phyloP scores from a whole-genome alignment of 30 jellyfish, hydroid and myxozoan species.

The Clytia hemisphaerica region DNA sequence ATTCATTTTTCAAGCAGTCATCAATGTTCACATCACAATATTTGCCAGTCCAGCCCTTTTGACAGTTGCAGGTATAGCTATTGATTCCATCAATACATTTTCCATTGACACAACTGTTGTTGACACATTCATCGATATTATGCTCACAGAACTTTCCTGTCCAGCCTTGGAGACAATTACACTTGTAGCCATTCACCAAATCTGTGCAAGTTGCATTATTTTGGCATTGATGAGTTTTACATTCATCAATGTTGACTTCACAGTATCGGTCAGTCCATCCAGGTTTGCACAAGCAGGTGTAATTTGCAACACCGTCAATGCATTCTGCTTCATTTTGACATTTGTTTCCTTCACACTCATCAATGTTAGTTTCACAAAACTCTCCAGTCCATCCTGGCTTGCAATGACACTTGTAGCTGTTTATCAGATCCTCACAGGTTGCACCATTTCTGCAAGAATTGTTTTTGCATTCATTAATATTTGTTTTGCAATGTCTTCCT shows the following conservation, averaged over 20 bases:
- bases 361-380: slow-evolving; percentile 51
- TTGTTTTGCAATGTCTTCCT: slow-evolving; percentile 39
- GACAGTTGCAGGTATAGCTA: slow-evolving; percentile 49
- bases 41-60: slow-evolving; percentile 41
- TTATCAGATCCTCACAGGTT: slow-evolving; percentile 44
- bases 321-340: slow-evolving; percentile 54
- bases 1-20: slow-evolving; percentile 32
- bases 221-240: slow-evolving; percentile 33
- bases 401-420: slow-evolving; percentile 51
- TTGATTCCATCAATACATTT: slow-evolving; percentile 71
- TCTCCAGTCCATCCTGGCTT: slow-evolving; percentile 78
- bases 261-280: slow-evolving; percentile 51
- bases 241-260: slow-evolving; percentile 30
- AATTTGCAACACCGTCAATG: slow-evolving; percentile 31
- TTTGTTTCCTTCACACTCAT: slow-evolving; percentile 30
- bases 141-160: slow-evolving; percentile 59
- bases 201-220: slow-evolving; percentile 38
- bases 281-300: slow-evolving; percentile 46
- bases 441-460: slow-evolving; percentile 56
- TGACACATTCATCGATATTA: slow-evolving; percentile 5
- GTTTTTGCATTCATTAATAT: slow-evolving; percentile 55
- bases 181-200: slow-evolving; percentile 29
- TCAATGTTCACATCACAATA: slow-evolving; percentile 37
- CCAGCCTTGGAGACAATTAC: slow-evolving; percentile 45
- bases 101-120: slow-evolving; percentile 31